Evolutionary conservation across 2,888 invertebrate genomes (phyloP), one percentile per base, ranked within the genome.

Genomic region (Drosophila phalerata): DNA sequence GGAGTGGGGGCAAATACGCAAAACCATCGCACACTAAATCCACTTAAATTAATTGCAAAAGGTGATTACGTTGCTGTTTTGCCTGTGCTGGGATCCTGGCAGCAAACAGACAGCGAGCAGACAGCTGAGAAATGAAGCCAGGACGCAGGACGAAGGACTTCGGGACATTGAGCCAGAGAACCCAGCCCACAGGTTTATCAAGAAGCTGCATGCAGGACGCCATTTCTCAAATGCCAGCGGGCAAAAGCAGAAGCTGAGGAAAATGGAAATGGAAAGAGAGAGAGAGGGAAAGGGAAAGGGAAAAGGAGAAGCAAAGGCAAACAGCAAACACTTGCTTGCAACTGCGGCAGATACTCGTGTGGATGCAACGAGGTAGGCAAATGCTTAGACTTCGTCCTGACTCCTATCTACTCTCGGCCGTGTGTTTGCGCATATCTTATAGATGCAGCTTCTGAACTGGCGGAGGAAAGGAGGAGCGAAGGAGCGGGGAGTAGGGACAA

Each of bases 41-140:
- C 90, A 91, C 88, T 90, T 90, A 91, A 90, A 90, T 90, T 90
- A 90, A 90, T 91, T 90, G 91, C 90, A 90, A 90, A 91, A 88
- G 90, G 84, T 89, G 91, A 91, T 90, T 90, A 87, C 85, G 87
- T 84, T 90, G 90, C 90, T 81, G 85, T 87, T 87, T 87, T 85
- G 82, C 85, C 83, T 73, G 81, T 79, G 64, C 65, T 57, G 49
- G 47, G 64, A 25, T 68, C 66, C 78, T 72, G 85, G 68, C 79
- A 69, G 80, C 84, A 68, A 80, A 85, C 80, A 82, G 81, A 65
- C 87, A 81, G 71, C 69, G 51, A 76, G 69, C 82, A 84, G 88
- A 82, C 83, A 83, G 83, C 74, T 83, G 88, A 83, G 88, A 83
- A 83, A 83, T 88, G 88, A 85, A 83, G 73, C 73, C 64, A 63